A percentile compares a stretch with the other conserved stretches of the same genome.
phyloP scores from a whole-genome alignment of 2,888 invertebrate genomes.

The Trissonchulus sp. region DNA sequence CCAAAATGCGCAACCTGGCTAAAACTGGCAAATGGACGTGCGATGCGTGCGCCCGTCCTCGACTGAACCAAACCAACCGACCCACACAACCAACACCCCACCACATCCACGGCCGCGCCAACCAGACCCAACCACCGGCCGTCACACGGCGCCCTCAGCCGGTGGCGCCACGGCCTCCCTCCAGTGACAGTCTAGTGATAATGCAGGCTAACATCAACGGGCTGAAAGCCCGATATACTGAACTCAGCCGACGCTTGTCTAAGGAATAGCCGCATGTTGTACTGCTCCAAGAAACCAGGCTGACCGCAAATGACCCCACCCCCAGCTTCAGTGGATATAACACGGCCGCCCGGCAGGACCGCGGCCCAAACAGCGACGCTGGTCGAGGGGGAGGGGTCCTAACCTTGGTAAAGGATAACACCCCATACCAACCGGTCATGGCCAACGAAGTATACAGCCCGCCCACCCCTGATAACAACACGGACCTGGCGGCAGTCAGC shows the following conservation, averaged over 20 bases:
- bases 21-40: no score
- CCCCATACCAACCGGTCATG: conserved; percentile 1
- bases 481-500: background rate
- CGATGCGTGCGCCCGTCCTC: no score
- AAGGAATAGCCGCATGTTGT: conserved; percentile 9
- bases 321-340: background rate
- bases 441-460: no score
- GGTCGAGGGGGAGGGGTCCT: conserved; percentile 4
- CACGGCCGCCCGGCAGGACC: background rate
- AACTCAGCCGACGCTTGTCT: background rate
- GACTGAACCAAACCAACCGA: no score
- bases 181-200: no score
- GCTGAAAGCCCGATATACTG: background rate
- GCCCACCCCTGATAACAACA: background rate
- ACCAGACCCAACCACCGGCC: no score
- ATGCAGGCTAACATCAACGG: conserved; percentile 1
- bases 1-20: no score
- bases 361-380: background rate
- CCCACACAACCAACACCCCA: no score
- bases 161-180: no score
- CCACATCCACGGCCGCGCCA: no score
- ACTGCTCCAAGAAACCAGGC: conserved; percentile 6
- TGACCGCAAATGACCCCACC: background rate
- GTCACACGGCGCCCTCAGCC: no score
- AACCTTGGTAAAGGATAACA: conserved; percentile 2